Conservation (phyloP, 2,113 vertebrate genomes). For the Hippocampus mohnikei region DNA sequence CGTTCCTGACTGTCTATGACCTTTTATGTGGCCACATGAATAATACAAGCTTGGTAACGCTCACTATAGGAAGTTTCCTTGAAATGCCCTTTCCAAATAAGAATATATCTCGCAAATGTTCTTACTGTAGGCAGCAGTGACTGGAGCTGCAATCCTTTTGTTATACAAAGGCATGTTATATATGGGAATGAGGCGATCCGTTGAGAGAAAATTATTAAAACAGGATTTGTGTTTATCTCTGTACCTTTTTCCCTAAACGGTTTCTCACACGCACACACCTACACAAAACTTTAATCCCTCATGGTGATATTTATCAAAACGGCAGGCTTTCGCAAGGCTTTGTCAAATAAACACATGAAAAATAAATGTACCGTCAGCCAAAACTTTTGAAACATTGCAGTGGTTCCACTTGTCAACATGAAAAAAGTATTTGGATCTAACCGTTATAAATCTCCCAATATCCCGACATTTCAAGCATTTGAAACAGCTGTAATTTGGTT, state of each 20-base stretch:
- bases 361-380: conserved; percentile 2
- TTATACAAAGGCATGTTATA: not conserved
- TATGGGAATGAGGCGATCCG: not conserved
- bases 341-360: conserved; percentile 2
- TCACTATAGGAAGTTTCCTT: not conserved
- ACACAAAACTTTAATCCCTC: conserved; percentile 1
- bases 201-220: not conserved
- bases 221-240: not conserved
- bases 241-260: not conserved
- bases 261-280: not conserved
- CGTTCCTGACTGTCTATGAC: not conserved
- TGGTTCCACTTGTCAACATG: conserved; percentile 2
- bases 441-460: not conserved
- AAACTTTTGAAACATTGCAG: not conserved
- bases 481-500: not conserved
- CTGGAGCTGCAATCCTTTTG: not conserved
- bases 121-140: not conserved
- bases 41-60: not conserved
- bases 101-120: not conserved
- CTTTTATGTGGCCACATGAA: not conserved
- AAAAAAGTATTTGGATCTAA: not conserved
- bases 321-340: conserved; percentile 2
- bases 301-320: not conserved
- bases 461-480: not conserved
- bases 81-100: conserved; percentile 6